Conservation (phyloP, 2,888 invertebrate species). For the Diabrotica balteata region DNA sequence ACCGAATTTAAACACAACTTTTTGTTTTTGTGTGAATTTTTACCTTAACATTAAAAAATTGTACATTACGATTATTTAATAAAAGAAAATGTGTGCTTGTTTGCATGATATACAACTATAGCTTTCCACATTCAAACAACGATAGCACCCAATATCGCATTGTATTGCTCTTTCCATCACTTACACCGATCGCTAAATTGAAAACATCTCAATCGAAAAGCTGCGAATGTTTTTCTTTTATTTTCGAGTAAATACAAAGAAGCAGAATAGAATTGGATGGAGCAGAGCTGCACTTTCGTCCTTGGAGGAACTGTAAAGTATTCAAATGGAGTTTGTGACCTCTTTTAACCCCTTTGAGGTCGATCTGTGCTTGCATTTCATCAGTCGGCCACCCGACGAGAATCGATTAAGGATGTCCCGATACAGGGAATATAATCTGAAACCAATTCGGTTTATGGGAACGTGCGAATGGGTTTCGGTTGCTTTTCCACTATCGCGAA, state of each 20-base stretch:
- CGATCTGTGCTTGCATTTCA: conserved; percentile 4
- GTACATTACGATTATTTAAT: too few relatives aligned
- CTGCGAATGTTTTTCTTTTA: neutral
- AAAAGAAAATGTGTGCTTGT: too few relatives aligned
- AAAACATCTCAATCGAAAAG: neutral
- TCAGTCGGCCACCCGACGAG: conserved; percentile 1
- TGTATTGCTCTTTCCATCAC: neutral
- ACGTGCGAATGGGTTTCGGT: too few relatives aligned
- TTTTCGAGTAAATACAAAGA: neutral
- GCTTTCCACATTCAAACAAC: too few relatives aligned
- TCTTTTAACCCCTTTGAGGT: conserved; percentile 9
- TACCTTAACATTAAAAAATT: too few relatives aligned
- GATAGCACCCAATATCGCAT: too few relatives aligned
- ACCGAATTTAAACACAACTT: too few relatives aligned
- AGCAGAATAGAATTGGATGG: conserved; percentile 2
- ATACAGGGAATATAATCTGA: conserved; percentile 1
- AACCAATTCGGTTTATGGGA: neutral
- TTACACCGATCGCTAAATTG: neutral
- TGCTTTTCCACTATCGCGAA: too few relatives aligned
- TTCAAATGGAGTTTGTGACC: conserved; percentile 11
- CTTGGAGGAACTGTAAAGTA: conserved; percentile 5
- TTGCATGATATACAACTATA: too few relatives aligned
- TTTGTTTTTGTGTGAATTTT: too few relatives aligned
- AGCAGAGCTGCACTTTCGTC: conserved; percentile 1
- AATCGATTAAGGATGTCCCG: conserved; percentile 6